These are phyloP conservation scores for Drosophila paucipuncta DNA, from an alignment of 2,888 invertebrate genomes.

Conservation along the genomic window DNA sequence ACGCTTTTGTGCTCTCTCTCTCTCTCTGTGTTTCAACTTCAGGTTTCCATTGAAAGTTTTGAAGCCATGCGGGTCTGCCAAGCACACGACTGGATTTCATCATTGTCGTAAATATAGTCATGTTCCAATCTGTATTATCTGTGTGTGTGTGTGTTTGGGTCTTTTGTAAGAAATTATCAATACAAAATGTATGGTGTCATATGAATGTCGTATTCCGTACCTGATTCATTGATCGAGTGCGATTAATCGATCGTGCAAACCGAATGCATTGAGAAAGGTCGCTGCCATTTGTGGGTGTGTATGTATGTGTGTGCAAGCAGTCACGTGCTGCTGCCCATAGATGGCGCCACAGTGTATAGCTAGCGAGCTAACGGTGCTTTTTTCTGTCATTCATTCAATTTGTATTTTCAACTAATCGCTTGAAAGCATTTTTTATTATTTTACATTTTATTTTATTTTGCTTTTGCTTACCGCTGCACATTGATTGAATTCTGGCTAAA, in stretches of 20 bases:
- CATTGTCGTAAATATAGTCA: slow-evolving; percentile 54
- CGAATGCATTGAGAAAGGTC: slow-evolving; percentile 50
- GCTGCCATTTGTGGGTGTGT: slow-evolving; percentile 2
- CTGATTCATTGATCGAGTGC: slow-evolving; percentile 49
- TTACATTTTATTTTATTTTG: slow-evolving; percentile 11
- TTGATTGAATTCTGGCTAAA: slow-evolving; percentile 40
- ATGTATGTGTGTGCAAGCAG: not conserved
- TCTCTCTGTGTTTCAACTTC: slow-evolving; percentile 28
- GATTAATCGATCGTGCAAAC: slow-evolving; percentile 4
- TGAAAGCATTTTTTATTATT: slow-evolving; percentile 31
- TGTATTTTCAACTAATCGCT: slow-evolving; percentile 25
- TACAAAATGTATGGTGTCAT: slow-evolving; percentile 51
- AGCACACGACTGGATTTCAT: slow-evolving; percentile 59
- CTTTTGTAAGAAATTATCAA: slow-evolving; percentile 36
- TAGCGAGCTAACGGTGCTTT: slow-evolving; percentile 40
- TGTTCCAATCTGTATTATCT: slow-evolving; percentile 10
- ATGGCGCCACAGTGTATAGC: slow-evolving; percentile 44
- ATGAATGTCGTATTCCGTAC: not conserved
- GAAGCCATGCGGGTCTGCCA: slow-evolving; percentile 45
- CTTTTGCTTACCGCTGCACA: not conserved
- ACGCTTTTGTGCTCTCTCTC: slow-evolving; percentile 1
- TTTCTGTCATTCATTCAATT: slow-evolving; percentile 26
- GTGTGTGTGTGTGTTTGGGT: not conserved
- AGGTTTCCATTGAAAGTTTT: slow-evolving; percentile 65
- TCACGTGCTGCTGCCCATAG: slow-evolving; percentile 39